Evolutionary conservation across 2,797 vertebrate genomes (phyloP), one percentile per base, ranked within the genome.

Genomic region (Distichodus sexfasciatus): DNA sequence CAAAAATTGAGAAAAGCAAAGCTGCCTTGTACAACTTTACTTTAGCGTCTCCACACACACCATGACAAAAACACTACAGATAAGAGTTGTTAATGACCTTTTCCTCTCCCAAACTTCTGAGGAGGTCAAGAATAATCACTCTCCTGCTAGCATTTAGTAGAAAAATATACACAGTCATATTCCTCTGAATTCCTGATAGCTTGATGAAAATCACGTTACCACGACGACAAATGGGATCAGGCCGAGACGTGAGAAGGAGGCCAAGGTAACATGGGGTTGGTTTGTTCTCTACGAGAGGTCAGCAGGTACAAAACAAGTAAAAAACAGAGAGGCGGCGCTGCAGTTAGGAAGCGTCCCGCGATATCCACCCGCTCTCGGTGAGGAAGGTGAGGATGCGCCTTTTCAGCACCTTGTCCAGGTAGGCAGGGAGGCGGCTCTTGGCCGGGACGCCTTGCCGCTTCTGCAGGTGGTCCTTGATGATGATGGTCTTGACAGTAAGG

Each of bases 291-390:
- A n/a, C n/a, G n/a, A n/a, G n/a, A n/a, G n/a, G n/a, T n/a, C n/a
- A n/a, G n/a, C n/a, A n/a, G 50, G 57, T 59, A 71, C 6, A 72
- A 70, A 55, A 61, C 29, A 66, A 68, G 66, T 19, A 67, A 19
- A 29, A 46, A 17, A 51, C 57, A 29, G 24, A 14, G 4, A 3
- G 1, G 12, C 24, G 14, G 29, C 12, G 24, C 24, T 28, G 55
- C 48, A 69, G 53, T 93, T 94, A 99, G 8, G 93, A 93, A 0
- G 93, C 87, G 6, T 99, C 97, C 76, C 96, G 85, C 51, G 96
- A 94, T 83, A 99, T 98, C 96, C 97, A 99, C n/a, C 97, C 97
- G 0, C 96, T 98, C 77, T 99, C 96, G 0, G 96, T 98, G 77
- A 99, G 92, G 86, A 99, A 99, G 71, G 85, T 96, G 66, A 99